A percentile compares a stretch with the other conserved stretches of the same genome.
phyloP scores from a whole-genome alignment of 2,888 invertebrate species.

The Melinaea marsaeus region DNA sequence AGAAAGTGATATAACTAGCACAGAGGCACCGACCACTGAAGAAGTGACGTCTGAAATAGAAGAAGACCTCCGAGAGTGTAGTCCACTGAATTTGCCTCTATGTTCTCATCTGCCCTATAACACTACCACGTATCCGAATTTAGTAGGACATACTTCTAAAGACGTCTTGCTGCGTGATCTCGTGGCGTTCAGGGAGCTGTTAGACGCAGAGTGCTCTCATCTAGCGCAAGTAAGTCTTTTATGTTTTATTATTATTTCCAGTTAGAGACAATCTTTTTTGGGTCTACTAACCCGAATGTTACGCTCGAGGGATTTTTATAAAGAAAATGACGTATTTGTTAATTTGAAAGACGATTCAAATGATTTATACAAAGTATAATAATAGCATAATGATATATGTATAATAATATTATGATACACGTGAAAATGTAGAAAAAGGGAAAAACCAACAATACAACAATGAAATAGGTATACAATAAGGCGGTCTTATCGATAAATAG shows the following conservation, averaged over 20 bases:
- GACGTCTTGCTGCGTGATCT: slow-evolving; percentile 84
- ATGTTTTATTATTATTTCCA: slow-evolving; percentile 6
- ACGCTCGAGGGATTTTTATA: slow-evolving; percentile 11
- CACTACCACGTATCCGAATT: slow-evolving; percentile 89
- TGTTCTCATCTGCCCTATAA: slow-evolving; percentile 87
- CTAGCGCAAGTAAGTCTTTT: slow-evolving; percentile 80
- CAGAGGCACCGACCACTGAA: slow-evolving; percentile 64
- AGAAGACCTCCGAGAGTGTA: slow-evolving; percentile 82
- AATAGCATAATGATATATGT: too few species aligned
- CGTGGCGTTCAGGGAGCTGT: slow-evolving; percentile 89
- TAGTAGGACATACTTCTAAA: slow-evolving; percentile 81
- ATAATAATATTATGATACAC: too few species aligned
- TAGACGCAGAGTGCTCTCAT: slow-evolving; percentile 93
- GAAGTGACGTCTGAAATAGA: slow-evolving; percentile 61
- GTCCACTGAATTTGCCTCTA: slow-evolving; percentile 80
- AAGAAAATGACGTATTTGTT: slow-evolving; percentile 2
- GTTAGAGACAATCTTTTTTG: slow-evolving; percentile 11
- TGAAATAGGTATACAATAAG: too few species aligned
- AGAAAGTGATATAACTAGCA: slow-evolving; percentile 58
- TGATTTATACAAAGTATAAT: too few species aligned
- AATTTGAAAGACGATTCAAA: too few species aligned
- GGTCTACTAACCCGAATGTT: slow-evolving; percentile 10
- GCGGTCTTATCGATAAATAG: too few species aligned
- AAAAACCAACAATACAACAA: too few species aligned
- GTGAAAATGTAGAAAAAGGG: too few species aligned